Evolutionary conservation across 2,113 vertebrate species (phyloP).

Genomic region (Gnathonemus echidnorhynchus): DNA sequence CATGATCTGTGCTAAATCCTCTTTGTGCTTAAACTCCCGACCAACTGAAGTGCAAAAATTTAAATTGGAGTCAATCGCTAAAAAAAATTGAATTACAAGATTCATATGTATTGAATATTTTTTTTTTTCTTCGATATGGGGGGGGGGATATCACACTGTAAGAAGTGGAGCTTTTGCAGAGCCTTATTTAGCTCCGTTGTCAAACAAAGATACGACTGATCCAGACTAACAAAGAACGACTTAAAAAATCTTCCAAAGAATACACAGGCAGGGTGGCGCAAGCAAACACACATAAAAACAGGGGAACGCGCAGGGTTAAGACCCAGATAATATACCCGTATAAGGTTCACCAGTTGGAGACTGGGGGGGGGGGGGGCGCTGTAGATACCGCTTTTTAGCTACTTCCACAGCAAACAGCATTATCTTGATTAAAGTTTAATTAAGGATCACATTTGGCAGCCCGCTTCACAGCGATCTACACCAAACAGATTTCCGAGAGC

Average conservation of each 20-base stretch:
- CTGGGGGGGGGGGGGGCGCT: slow-evolving; percentile 21
- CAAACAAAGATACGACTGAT: slow-evolving; percentile 3
- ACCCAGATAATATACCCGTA: slow-evolving; percentile 53
- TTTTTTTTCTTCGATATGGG: background rate
- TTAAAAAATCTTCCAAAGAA: slow-evolving; percentile 23
- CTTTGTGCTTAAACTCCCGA: slow-evolving; percentile 25
- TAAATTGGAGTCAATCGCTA: slow-evolving; percentile 6
- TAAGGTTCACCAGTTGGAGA: slow-evolving; percentile 50
- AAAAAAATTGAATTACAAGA: slow-evolving; percentile 9
- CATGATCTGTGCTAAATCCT: slow-evolving; percentile 5
- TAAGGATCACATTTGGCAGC: slow-evolving; percentile 99
- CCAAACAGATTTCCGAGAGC: slow-evolving; percentile 99
- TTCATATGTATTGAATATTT: background rate
- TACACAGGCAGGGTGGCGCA: slow-evolving; percentile 40
- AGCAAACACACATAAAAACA: slow-evolving; percentile 48
- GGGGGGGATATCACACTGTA: background rate
- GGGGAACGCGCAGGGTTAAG: slow-evolving; percentile 55
- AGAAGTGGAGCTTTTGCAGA: background rate
- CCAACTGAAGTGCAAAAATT: slow-evolving; percentile 19
- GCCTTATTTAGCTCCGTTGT: background rate
- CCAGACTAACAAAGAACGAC: slow-evolving; percentile 1
- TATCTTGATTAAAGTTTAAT: slow-evolving; percentile 99
- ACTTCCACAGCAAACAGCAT: slow-evolving; percentile 78
- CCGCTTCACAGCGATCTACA: slow-evolving; percentile 99
- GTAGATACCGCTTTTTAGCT: slow-evolving; percentile 65